Evolutionary conservation across 2,888 invertebrate genomes (phyloP).

Genomic region (Meloe dianella): DNA sequence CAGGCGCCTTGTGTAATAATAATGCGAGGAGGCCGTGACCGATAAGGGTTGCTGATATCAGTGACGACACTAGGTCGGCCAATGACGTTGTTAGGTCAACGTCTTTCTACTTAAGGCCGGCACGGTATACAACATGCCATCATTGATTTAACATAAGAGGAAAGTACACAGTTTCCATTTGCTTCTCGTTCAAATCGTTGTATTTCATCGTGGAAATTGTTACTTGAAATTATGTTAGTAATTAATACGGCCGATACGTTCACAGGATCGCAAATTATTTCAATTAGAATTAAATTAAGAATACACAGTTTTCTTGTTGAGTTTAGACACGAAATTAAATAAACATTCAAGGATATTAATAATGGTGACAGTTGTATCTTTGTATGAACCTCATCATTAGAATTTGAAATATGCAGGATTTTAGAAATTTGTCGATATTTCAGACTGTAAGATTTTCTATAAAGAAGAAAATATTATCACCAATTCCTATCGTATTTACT

Average conservation of each 20-base stretch:
- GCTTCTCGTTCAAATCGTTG: not conserved
- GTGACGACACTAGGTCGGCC: constrained; percentile 36
- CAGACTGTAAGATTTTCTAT: not conserved
- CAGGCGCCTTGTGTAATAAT: not conserved
- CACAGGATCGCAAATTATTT: not conserved
- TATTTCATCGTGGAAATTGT: no score
- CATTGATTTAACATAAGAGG: constrained; percentile 24
- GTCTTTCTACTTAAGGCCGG: constrained; percentile 26
- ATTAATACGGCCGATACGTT: not conserved
- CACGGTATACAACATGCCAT: constrained; percentile 14
- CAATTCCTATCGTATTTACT: not conserved
- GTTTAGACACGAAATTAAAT: no score
- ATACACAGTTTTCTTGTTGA: no score
- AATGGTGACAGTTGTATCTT: not conserved
- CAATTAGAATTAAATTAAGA: no score
- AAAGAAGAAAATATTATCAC: constrained; percentile 3
- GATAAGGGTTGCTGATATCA: constrained; percentile 33
- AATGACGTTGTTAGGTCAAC: constrained; percentile 34
- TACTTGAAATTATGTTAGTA: no score
- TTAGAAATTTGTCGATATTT: no score
- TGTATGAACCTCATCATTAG: not conserved
- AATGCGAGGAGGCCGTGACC: constrained; percentile 31
- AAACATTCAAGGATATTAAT: no score
- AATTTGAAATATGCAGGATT: not conserved
- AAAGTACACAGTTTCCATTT: not conserved